Conservation (phyloP, 2,888 invertebrate genomes). For the Microdon myrmicae region DNA sequence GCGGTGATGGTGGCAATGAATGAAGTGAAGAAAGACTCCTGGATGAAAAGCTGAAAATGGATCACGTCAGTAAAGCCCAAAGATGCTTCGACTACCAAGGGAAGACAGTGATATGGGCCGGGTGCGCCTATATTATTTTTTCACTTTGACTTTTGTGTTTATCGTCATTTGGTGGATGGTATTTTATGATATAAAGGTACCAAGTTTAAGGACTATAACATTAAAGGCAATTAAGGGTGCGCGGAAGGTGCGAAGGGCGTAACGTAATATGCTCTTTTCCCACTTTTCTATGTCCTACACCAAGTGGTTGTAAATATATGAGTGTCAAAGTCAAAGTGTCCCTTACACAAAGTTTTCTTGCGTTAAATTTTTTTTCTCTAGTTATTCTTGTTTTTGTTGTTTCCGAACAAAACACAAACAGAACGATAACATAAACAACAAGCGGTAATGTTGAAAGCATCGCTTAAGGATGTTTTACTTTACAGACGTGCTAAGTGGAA, state of each 20-base stretch:
- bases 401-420: not conserved
- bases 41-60: slow-evolving; percentile 18
- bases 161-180: slow-evolving; percentile 7
- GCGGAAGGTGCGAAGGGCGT: too few relatives aligned
- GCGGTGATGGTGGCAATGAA: too few relatives aligned
- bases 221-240: slow-evolving; percentile 30
- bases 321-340: slow-evolving; percentile 25
- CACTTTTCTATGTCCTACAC: not conserved
- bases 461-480: slow-evolving; percentile 31
- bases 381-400: not conserved
- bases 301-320: not conserved
- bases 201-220: slow-evolving; percentile 29
- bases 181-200: slow-evolving; percentile 12
- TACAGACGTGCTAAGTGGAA: slow-evolving; percentile 15
- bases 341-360: slow-evolving; percentile 21
- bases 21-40: too few relatives aligned
- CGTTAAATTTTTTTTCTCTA: slow-evolving; percentile 17
- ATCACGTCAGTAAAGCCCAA: not conserved
- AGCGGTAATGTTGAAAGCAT: slow-evolving; percentile 29
- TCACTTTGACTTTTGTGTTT: slow-evolving; percentile 16
- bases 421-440: slow-evolving; percentile 18
- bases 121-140: slow-evolving; percentile 4
- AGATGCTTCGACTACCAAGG: too few relatives aligned
- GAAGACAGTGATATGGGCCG: slow-evolving; percentile 5
- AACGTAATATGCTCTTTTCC: not conserved